Base-by-base conservation (phyloP, 2,113 vertebrate species). In the Carettochelys insculpta region DNA sequence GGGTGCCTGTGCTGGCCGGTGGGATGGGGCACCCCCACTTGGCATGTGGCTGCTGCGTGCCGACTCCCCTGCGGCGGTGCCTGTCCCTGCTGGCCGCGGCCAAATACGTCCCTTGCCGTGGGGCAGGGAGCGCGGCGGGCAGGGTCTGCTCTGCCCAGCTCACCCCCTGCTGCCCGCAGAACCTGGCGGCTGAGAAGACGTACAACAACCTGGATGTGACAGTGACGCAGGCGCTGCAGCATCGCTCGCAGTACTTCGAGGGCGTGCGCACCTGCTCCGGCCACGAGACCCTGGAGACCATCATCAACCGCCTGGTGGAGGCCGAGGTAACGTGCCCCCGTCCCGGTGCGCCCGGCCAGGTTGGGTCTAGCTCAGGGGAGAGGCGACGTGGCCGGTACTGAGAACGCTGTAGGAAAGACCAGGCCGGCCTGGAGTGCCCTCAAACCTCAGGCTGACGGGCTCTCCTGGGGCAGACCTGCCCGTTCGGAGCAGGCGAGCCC, bases 121-220 rank as follows among this genome's bases (percentile, higher is more conserved):
- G 58, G 31, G 58, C 16, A 19, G 53, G 47, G 53, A 16, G 4
- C 11, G n/a, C 50, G 22, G 54, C 51, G 54, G 51, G 41, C 47
- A 25, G 16, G 45, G 24, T 8, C 27, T 34, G 54, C 45, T 12
- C 31, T 13, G 12, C 6, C 8, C 91, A 93, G 61, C 56, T 88
- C 31, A 13, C 41, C 7, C 1, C 61, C 29, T 19, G 29, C 77
- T 73, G 20, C 25, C 58, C 87, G 48, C 92, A 99, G 99, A 99
- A 99, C 92, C 97, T 99, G 95, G 99, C 99, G 5, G 99, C 99
- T 12, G 99, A 99, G 97, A 99, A 99, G 95, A 99, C 98, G 0
- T 99, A 99, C 97, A 99, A 99, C 97, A 99, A 99, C 97, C 96
- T 99, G 97, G 99, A 99, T 4, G 96, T 99, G 90, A 99, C 99